Evolutionary conservation across 2,888 invertebrate genomes (phyloP).

Genomic region (Plagiodera versicolora): DNA sequence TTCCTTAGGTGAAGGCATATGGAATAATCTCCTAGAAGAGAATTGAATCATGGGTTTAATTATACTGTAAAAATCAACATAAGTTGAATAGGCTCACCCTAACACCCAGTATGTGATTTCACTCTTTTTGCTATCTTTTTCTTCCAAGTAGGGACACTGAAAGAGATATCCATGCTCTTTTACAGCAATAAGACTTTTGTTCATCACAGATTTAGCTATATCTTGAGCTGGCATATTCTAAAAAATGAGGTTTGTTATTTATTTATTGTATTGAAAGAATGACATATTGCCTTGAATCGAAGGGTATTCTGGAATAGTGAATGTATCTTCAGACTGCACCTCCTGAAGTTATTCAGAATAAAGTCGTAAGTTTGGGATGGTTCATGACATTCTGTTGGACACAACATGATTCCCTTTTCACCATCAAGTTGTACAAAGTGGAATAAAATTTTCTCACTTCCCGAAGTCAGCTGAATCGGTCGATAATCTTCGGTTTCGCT

Average conservation of each 20-base stretch:
- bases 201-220: constrained; percentile 58
- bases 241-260: constrained; percentile 23
- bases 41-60: no score
- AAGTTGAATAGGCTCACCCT: constrained; percentile 60
- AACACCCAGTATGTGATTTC: constrained; percentile 77
- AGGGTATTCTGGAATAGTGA: constrained; percentile 71
- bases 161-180: constrained; percentile 85
- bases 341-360: constrained; percentile 71
- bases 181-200: constrained; percentile 75
- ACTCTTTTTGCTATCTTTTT: constrained; percentile 50
- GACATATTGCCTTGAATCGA: constrained; percentile 55
- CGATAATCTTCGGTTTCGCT: constrained; percentile 69
- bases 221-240: constrained; percentile 55
- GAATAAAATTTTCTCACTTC: constrained; percentile 72
- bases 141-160: constrained; percentile 59
- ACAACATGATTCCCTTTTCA: constrained; percentile 70
- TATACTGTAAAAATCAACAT: background rate
- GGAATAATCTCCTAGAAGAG: constrained; percentile 64
- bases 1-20: constrained; percentile 75
- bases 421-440: constrained; percentile 76
- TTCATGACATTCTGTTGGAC: constrained; percentile 56
- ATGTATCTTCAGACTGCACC: constrained; percentile 73
- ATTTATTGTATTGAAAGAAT: no score
- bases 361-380: constrained; percentile 48
- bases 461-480: constrained; percentile 65